These are phyloP conservation scores for Crocidura indochinensis DNA, from an alignment of 2,797 vertebrate genomes.

Conservation along the genomic window DNA sequence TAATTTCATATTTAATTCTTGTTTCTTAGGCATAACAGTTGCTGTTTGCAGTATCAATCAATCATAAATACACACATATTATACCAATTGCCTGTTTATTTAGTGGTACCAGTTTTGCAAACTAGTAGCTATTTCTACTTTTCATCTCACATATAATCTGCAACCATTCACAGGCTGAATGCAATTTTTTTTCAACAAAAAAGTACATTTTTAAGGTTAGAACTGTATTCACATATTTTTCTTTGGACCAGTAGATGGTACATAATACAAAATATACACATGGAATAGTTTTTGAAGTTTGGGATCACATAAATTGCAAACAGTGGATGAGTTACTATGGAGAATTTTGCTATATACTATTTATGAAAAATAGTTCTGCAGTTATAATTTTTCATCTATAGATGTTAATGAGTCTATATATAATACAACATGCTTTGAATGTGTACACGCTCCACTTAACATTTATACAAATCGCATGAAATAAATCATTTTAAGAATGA, in stretches of 20 bases:
- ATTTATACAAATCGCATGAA: constrained; percentile 88
- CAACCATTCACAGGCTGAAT: constrained; percentile 93
- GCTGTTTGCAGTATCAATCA: constrained; percentile 77
- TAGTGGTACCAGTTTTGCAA: constrained; percentile 94
- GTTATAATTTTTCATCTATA: constrained; percentile 89
- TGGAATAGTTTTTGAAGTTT: constrained; percentile 90
- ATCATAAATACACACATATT: constrained; percentile 85
- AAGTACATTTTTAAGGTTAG: constrained; percentile 93
- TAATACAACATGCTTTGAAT: constrained; percentile 92
- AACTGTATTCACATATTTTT: constrained; percentile 93
- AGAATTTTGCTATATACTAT: constrained; percentile 92
- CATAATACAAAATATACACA: constrained; percentile 96
- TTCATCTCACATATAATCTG: constrained; percentile 85
- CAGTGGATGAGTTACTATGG: constrained; percentile 92
- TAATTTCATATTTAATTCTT: too few relatives aligned
- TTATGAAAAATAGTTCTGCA: constrained; percentile 90
- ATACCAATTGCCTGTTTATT: constrained; percentile 95
- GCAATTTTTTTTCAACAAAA: constrained; percentile 91
- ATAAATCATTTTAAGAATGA: constrained; percentile 84
- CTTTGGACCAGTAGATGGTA: constrained; percentile 93
- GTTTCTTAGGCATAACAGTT: neutral
- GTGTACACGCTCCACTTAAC: constrained; percentile 87
- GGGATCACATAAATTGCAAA: constrained; percentile 94
- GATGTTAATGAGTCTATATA: constrained; percentile 92
- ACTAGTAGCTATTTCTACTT: constrained; percentile 93